A percentile compares a stretch with the other conserved stretches of the same genome.
Conservation (phyloP, 2,113 vertebrate genomes). For the Tachuris rubrigastra region DNA sequence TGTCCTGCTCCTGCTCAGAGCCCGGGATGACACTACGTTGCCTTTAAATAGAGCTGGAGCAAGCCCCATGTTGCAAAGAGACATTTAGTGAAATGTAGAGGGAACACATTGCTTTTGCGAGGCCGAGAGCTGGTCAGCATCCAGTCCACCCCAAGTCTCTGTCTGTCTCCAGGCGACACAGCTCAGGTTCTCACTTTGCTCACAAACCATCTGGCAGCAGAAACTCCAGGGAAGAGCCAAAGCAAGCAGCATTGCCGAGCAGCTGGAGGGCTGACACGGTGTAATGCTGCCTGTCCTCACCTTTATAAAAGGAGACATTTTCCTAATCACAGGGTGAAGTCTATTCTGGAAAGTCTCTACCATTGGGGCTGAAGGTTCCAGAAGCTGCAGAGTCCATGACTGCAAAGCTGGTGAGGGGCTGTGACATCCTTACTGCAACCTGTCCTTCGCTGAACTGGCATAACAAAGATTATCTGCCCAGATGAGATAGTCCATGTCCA, state of each 20-base stretch:
- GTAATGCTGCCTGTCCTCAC: background rate
- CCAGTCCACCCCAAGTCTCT: background rate
- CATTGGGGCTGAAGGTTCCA: background rate
- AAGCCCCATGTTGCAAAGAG: background rate
- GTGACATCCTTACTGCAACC: background rate
- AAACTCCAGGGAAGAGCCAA: background rate
- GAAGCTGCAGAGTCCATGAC: background rate
- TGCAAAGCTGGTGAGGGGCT: background rate
- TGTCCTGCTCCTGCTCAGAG: background rate
- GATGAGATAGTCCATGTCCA: fast-evolving
- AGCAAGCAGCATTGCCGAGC: background rate
- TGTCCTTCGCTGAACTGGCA: background rate
- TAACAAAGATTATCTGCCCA: background rate
- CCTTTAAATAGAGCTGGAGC: background rate
- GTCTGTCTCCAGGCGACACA: background rate
- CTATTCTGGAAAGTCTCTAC: background rate
- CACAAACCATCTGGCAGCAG: background rate
- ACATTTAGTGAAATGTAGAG: background rate
- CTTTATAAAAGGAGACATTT: background rate
- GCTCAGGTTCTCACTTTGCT: background rate
- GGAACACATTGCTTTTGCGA: background rate
- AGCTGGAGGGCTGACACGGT: background rate
- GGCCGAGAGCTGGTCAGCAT: background rate
- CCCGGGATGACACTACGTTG: background rate
- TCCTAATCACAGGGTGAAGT: background rate